Evolutionary conservation across 2,113 vertebrate genomes (phyloP).

Genomic region (Mirounga angustirostris): DNA sequence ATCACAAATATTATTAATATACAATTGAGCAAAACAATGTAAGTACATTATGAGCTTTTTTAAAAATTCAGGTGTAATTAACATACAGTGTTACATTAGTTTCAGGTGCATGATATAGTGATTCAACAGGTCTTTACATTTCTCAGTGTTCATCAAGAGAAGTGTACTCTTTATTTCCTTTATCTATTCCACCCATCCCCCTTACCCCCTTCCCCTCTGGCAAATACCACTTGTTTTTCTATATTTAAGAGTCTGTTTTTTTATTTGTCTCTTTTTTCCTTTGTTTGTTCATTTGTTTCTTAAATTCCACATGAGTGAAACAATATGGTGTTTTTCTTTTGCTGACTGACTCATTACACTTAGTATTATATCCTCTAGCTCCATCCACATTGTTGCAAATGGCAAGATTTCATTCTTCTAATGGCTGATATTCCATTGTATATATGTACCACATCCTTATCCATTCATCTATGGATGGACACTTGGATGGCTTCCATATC

Average conservation of each 20-base stretch:
- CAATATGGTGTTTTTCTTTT: not conserved
- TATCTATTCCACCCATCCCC: not conserved
- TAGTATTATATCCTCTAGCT: not conserved
- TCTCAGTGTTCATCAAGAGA: not conserved
- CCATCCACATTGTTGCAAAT: not conserved
- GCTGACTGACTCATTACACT: not conserved
- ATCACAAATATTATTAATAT: slow-evolving; percentile 38
- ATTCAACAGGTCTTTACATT: not conserved
- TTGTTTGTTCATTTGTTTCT: not conserved
- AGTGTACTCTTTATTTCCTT: not conserved
- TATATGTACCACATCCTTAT: not conserved
- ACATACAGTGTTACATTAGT: not conserved
- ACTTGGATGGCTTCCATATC: not conserved
- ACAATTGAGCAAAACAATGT: slow-evolving; percentile 8
- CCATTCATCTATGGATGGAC: not conserved
- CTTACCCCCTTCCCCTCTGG: not conserved
- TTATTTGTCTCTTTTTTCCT: not conserved
- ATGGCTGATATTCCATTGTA: not conserved
- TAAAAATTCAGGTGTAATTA: not conserved
- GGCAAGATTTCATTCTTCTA: not conserved
- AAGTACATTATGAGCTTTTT: not conserved
- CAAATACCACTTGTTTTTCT: not conserved
- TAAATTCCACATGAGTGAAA: not conserved
- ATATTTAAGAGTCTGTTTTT: not conserved
- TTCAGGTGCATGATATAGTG: not conserved